Evolutionary conservation across 2,113 vertebrate genomes (phyloP).

Genomic region (Nothobranchius furzeri): DNA sequence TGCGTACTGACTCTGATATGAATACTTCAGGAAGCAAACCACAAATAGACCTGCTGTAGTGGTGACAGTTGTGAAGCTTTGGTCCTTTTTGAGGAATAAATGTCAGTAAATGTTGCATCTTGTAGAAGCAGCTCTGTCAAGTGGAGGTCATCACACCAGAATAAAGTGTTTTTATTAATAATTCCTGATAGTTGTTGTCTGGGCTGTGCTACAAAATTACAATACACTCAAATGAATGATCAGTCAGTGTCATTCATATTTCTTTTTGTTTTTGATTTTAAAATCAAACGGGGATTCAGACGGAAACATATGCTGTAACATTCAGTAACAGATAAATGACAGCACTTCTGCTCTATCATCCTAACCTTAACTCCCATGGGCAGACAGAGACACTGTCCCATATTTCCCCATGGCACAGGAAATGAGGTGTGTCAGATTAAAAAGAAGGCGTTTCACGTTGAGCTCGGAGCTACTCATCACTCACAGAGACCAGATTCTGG

Average conservation of each 20-base stretch:
- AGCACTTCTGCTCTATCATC: slow-evolving; percentile 21
- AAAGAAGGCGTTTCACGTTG: slow-evolving; percentile 43
- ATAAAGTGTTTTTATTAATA: slow-evolving; percentile 2
- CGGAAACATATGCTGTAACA: neutral
- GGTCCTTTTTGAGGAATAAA: slow-evolving; percentile 51
- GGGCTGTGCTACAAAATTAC: neutral
- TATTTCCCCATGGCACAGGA: slow-evolving; percentile 33
- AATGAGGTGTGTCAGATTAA: slow-evolving; percentile 29
- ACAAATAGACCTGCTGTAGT: slow-evolving; percentile 60
- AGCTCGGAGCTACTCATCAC: slow-evolving; percentile 34
- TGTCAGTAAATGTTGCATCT: slow-evolving; percentile 17
- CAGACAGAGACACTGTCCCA: slow-evolving; percentile 9
- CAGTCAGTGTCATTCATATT: neutral
- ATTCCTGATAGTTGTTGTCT: neutral
- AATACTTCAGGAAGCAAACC: slow-evolving; percentile 56
- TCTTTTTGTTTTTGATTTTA: neutral
- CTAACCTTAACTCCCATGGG: slow-evolving; percentile 19
- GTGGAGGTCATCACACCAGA: slow-evolving; percentile 17
- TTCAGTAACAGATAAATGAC: slow-evolving; percentile 35
- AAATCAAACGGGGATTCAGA: neutral
- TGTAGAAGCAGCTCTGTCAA: slow-evolving; percentile 13
- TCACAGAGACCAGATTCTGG: slow-evolving; percentile 19
- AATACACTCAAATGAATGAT: neutral
- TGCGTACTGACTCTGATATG: slow-evolving; percentile 29
- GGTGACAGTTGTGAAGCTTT: slow-evolving; percentile 39